These are phyloP conservation scores for Mythimna vitellina DNA, from an alignment of 2,888 invertebrate species.

Conservation along the genomic window DNA sequence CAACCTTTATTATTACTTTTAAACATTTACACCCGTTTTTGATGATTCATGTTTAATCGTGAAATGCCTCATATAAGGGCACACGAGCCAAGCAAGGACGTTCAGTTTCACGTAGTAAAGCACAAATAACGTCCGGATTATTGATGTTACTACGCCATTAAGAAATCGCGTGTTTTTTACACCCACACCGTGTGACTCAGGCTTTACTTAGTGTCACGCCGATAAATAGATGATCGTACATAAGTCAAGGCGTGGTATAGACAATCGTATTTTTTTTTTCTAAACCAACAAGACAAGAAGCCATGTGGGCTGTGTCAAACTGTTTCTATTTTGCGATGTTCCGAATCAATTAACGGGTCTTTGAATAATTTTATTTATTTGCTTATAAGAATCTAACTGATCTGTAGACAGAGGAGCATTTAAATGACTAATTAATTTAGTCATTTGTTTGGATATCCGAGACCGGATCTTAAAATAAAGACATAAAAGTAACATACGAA, in stretches of 20 bases:
- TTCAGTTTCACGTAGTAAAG: conserved; percentile 47
- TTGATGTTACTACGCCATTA: conserved; percentile 57
- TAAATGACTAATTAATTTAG: conserved; percentile 30
- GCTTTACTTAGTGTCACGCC: conserved; percentile 60
- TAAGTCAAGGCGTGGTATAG: conserved; percentile 51
- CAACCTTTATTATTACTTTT: conserved; percentile 8
- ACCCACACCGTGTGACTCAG: conserved; percentile 66
- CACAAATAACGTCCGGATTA: conserved; percentile 49
- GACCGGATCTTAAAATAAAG: conserved; percentile 13
- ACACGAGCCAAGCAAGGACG: conserved; percentile 51
- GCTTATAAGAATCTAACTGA: conserved; percentile 18
- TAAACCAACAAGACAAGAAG: conserved; percentile 31
- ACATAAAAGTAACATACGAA: conserved; percentile 25
- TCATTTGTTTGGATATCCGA: conserved; percentile 17
- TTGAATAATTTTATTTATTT: conserved; percentile 12
- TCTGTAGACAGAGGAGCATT: conserved; percentile 8
- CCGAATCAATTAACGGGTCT: conserved; percentile 53
- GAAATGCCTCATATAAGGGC: conserved; percentile 55
- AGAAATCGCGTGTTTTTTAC: conserved; percentile 58
- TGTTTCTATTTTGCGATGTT: conserved; percentile 36
- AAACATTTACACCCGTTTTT: conserved; percentile 33
- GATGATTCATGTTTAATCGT: conserved; percentile 60
- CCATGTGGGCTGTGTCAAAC: conserved; percentile 52
- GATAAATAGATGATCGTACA: conserved; percentile 63
- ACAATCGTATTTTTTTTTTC: conserved; percentile 56